Evolutionary conservation across 2,888 invertebrate species (phyloP).

Genomic region (Cryptus armator): DNA sequence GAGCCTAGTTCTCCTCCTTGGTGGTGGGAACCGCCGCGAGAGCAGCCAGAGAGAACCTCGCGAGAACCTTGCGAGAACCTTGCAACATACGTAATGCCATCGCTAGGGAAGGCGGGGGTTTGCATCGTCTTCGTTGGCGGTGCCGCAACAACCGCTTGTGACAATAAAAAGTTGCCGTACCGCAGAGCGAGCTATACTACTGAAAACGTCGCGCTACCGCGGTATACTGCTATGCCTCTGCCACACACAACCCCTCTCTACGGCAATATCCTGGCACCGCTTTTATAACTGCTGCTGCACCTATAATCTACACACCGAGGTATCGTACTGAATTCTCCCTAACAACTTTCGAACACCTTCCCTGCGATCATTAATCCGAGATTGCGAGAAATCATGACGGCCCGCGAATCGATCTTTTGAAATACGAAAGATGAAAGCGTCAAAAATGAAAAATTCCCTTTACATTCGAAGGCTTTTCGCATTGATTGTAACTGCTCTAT

Average conservation of each 20-base stretch:
- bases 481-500: no score
- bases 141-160: constrained; percentile 51
- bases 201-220: constrained; percentile 7
- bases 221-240: not conserved
- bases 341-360: no score
- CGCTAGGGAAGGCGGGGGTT: constrained; percentile 16
- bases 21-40: not conserved
- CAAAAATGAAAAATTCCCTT: no score
- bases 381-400: no score
- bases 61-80: not conserved
- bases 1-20: constrained; percentile 63
- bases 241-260: not conserved
- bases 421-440: no score
- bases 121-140: constrained; percentile 64
- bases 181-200: constrained; percentile 35
- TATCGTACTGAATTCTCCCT: no score
- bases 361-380: no score
- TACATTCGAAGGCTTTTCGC: no score
- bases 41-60: constrained; percentile 1
- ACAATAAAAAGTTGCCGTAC: constrained; percentile 66
- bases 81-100: constrained; percentile 49
- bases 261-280: not conserved
- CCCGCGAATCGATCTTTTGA: no score
- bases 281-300: not conserved
- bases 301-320: not conserved